Evolutionary conservation across 2,888 invertebrate genomes (phyloP), one percentile per base, ranked within the genome.

Genomic region (Megastigmus dorsalis): DNA sequence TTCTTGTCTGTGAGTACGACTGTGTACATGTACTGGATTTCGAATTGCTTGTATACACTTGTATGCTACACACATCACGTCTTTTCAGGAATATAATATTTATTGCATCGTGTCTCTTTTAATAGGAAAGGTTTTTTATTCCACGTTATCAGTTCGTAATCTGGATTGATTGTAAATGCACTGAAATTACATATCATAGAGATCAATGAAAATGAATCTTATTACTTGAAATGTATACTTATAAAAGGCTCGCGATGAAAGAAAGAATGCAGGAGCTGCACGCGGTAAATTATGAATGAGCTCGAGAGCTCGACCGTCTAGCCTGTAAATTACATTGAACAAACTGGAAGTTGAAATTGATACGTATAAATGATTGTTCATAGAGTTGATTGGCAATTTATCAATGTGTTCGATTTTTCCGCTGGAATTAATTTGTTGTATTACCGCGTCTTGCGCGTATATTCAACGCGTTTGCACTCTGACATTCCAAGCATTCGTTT

Each of bases 351-450:
- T 26, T n/a, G 30, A 54, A 57, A 45, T 57, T 55, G 18, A 65
- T 48, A 18, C 15, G 4, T 50, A 26, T 41, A 55, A 55, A 57
- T 45, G 41, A 36, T 48, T 45, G 26, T n/a, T 15, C 45, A 36
- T 57, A 33, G 23, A 57, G 36, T 36, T 45, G 43, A 67, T 57
- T 26, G 67, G 45, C 30, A 45, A 67, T 67, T 13, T 18, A 67
- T 67, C 67, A 67, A 33, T 15, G 0, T 20, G 43, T 20, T 15
- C 30, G 10, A 26, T 33, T 41, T 57, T 57, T 18, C n/a, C n/a
- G 23, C 18, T 43, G 20, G 38, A 57, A 57, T 18, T 41, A 30
- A 62, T 70, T 62, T 62, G 54, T 43, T 28, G 38, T 20, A 28
- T 23, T n/a, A n/a, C n/a, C n/a, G n/a, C n/a, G n/a, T n/a, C n/a